Conservation (phyloP, 2,113 vertebrate species). For the Mus spicilegus region DNA sequence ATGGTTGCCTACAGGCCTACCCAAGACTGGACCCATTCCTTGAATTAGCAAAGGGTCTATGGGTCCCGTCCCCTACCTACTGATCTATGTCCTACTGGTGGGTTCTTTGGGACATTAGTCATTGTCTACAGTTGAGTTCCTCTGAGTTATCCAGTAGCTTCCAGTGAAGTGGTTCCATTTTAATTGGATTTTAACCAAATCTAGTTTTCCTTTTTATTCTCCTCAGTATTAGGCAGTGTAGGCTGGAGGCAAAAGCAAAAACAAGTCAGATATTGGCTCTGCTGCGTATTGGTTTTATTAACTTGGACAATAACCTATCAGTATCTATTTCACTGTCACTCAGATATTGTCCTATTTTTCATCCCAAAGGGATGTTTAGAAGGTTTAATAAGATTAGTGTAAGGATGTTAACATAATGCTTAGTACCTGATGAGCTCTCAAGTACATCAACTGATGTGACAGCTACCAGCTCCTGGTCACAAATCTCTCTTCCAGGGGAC, state of each 20-base stretch:
- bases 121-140: background rate
- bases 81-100: background rate
- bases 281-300: background rate
- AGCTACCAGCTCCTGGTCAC: background rate
- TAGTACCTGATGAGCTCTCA: background rate
- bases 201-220: background rate
- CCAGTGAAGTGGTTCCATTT: background rate
- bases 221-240: background rate
- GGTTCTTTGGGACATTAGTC: background rate
- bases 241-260: background rate
- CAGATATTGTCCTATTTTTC: background rate
- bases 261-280: background rate
- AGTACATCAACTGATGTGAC: background rate
- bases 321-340: background rate
- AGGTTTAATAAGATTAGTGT: conserved; percentile 18
- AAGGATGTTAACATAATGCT: background rate
- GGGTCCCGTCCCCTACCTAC: no score
- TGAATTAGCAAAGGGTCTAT: background rate
- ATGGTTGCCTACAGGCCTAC: background rate
- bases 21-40: background rate
- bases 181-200: background rate
- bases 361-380: background rate
- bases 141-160: background rate
- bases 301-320: background rate
- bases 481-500: background rate